These are phyloP conservation scores for Lota lota DNA, from an alignment of 2,113 vertebrate species.

Conservation along the genomic window DNA sequence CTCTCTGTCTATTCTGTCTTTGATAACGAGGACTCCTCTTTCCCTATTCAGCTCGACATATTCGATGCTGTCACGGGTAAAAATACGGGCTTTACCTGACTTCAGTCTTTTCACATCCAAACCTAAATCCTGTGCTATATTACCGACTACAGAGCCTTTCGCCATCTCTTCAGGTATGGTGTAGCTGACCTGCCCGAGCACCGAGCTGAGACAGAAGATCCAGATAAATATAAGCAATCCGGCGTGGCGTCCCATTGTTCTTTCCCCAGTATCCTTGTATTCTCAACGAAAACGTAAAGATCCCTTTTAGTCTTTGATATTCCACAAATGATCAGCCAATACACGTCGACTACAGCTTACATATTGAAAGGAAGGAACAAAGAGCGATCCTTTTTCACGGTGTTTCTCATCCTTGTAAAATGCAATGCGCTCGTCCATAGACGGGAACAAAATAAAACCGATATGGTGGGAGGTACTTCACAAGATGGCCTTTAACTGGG, in stretches of 20 bases:
- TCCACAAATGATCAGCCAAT: background rate
- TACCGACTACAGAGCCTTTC: conserved; percentile 38
- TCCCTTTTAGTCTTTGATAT: background rate
- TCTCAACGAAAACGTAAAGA: background rate
- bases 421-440: background rate
- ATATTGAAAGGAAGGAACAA: background rate
- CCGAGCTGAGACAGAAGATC: conserved; percentile 55
- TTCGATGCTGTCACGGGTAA: conserved; percentile 31
- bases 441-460: background rate
- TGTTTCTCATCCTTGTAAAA: background rate
- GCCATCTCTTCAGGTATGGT: conserved; percentile 51
- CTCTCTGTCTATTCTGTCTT: conserved; percentile 63
- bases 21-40: conserved; percentile 47
- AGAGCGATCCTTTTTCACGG: background rate
- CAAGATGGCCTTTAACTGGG: background rate
- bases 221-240: conserved; percentile 57
- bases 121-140: conserved; percentile 42
- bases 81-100: conserved; percentile 37
- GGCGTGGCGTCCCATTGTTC: conserved; percentile 44
- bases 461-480: background rate
- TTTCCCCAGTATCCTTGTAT: conserved; percentile 1
- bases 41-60: conserved; percentile 54
- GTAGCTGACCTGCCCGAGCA: conserved; percentile 57
- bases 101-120: conserved; percentile 21
- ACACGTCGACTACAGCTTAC: background rate